These are phyloP conservation scores for Dynastes tityus DNA, from an alignment of 2,888 invertebrate species.

Conservation along the genomic window DNA sequence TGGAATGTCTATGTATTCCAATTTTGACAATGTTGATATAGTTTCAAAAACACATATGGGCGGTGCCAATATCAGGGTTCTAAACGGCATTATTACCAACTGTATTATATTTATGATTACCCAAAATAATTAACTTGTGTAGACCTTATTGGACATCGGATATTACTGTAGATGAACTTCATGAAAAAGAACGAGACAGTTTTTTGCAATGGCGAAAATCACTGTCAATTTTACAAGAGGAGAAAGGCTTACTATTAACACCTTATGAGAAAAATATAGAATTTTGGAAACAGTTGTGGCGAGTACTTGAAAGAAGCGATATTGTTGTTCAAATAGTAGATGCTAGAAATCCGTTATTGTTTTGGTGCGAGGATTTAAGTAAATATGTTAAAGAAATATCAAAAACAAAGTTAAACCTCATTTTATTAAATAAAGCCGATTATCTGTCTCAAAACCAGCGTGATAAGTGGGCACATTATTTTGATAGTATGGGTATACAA, in stretches of 20 bases:
- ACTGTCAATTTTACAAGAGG: conserved; percentile 84
- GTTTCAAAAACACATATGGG: too few relatives aligned
- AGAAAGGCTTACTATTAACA: conserved; percentile 88
- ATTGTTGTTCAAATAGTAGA: conserved; percentile 95
- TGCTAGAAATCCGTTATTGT: conserved; percentile 93
- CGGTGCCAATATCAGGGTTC: too few relatives aligned
- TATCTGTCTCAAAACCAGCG: conserved; percentile 87
- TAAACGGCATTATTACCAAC: too few relatives aligned
- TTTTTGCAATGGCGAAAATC: conserved; percentile 94
- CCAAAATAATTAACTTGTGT: conserved; percentile 52
- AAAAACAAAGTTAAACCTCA: conserved; percentile 81
- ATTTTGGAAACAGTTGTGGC: conserved; percentile 99
- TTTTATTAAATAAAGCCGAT: conserved; percentile 97
- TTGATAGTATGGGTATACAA: conserved; percentile 78
- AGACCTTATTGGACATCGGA: conserved; percentile 87
- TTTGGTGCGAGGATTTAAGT: conserved; percentile 92
- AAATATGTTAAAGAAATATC: conserved; percentile 86
- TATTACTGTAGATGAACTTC: conserved; percentile 86
- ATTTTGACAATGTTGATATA: too few relatives aligned
- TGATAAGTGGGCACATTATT: conserved; percentile 89
- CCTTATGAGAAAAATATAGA: conserved; percentile 98
- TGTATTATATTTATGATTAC: conserved; percentile 13
- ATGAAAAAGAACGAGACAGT: conserved; percentile 83
- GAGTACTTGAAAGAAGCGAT: conserved; percentile 97
- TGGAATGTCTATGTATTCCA: too few relatives aligned